Conservation (phyloP, 1,140 invertebrate species). For the Bacillus rossius region DNA sequence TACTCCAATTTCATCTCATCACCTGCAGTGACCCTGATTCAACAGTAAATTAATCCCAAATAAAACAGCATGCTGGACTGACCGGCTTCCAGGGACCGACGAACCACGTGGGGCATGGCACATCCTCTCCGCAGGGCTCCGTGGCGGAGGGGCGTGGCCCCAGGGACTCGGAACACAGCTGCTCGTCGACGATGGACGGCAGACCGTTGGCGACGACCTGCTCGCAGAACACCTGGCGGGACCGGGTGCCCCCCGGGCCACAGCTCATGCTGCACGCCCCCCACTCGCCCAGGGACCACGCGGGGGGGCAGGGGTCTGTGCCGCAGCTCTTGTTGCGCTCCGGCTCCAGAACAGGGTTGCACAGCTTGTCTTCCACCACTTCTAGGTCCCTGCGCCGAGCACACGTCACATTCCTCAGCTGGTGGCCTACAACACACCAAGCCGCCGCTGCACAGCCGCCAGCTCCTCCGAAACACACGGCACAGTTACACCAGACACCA, state of each 20-base stretch:
- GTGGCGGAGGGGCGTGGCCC: constrained; percentile 63
- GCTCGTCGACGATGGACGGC: constrained; percentile 62
- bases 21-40: too few species aligned
- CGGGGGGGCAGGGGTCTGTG: constrained; percentile 70
- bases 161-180: constrained; percentile 58
- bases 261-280: constrained; percentile 74
- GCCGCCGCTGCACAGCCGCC: too few species aligned
- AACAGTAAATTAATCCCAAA: neutral
- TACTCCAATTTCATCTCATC: too few species aligned
- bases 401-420: constrained; percentile 67
- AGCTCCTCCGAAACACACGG: too few species aligned
- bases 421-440: constrained; percentile 27
- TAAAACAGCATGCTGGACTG: constrained; percentile 34
- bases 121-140: constrained; percentile 68
- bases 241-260: constrained; percentile 65
- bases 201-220: constrained; percentile 58
- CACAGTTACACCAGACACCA: too few species aligned
- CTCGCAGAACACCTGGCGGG: constrained; percentile 69
- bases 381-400: constrained; percentile 56
- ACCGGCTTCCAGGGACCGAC: constrained; percentile 81
- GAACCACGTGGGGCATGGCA: constrained; percentile 78
- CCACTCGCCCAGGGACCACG: constrained; percentile 80
- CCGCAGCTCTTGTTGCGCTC: constrained; percentile 63
- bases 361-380: constrained; percentile 65
- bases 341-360: constrained; percentile 67